Evolutionary conservation across 2,113 vertebrate species (phyloP), one percentile per base, ranked within the genome.

Genomic region (Petrocephalus zakoni): DNA sequence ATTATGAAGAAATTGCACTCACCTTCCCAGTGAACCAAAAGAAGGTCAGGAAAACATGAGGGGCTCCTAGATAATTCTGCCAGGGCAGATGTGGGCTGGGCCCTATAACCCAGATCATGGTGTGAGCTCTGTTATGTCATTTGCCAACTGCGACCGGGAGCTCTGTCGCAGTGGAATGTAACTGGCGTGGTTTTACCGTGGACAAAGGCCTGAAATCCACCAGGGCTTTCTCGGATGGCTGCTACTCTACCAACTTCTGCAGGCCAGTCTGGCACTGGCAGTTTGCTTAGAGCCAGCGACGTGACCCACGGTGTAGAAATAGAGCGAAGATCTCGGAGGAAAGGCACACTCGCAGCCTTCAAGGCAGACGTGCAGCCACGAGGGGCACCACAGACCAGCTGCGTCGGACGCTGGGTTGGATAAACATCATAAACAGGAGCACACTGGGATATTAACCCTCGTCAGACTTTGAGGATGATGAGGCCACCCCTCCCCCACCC

Each of bases 381-480:
- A 52, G 22, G 46, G 84, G 25, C 2, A 86, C 51, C 52, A 2
- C 15, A 6, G 52, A 42, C 25, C 51, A 34, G 82, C 82, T 85
- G 82, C 22, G 84, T 19, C n/a, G 13, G 84, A 86, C 52, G 17
- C 81, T 49, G 46, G 19, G 34, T 21, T 83, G 46, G 81, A 49
- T 46, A 37, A 61, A 68, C 88, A 78, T 78, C 72, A 78, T 15
- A 78, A 78, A 42, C 72, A 42, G 19, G 72, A 15, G 13, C 81
- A 46, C 85, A 87, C 42, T 51, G 52, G 52, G 46, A 85, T 90
- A 49, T 83, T 83, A 83, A 78, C 81, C 46, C 81, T 49, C 81
- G 49, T 46, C 21, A 47, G 22, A 47, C 21, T 83, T n/a, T 83
- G 46, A 83, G 47, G 81, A 49, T 83, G 81, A 83, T 83, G 42